Evolutionary conservation across 2,888 invertebrate genomes (phyloP), one percentile per base, ranked within the genome.

Genomic region (Lamproptera curius): DNA sequence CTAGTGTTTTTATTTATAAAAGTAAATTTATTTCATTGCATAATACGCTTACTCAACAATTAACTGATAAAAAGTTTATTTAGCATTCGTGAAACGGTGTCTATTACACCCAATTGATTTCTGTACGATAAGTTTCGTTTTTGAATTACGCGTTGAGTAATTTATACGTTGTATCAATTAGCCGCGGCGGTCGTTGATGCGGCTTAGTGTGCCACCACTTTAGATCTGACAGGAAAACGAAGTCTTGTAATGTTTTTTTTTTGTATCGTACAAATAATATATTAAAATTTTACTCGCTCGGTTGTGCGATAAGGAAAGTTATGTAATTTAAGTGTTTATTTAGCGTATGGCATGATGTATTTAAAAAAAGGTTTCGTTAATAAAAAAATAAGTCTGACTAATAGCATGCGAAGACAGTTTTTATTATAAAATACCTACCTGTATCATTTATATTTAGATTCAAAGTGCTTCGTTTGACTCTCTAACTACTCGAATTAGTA

Each of bases 91-190:
- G 16, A 36, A 37, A 10, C 23, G 15, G 40, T 42, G 23, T 31
- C 16, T 42, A 47, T 20, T 15, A 33, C 16, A 4, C 26, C 4
- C 31, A 13, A 33, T 39, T 15, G 6, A 26, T 16, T 36, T 37
- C 8, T 13, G 1, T 15, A 11, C 13, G 10, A 13, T 45, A 26
- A 41, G 8, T 11, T 17, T 26, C 16, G 20, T 34, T 16, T 20
- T 5, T 5, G 6, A 20, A 20, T 3, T 33, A 31, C 26, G 31
- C 9, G 16, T 36, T 36, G 23, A 40, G 26, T 46, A 40, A 35
- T 40, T 34, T 35, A 20, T 42, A 14, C 11, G 20, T 46, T 31
- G 37, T 20, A 42, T 42, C 37, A 38, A 38, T 34, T 33, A 37
- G 31, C 10, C 3, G 20, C 4, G 4, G 6, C 3, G 20, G 4